Evolutionary conservation across 1,140 invertebrate species (phyloP), one percentile per base, ranked within the genome.

Genomic region (Trichoplusia ni): DNA sequence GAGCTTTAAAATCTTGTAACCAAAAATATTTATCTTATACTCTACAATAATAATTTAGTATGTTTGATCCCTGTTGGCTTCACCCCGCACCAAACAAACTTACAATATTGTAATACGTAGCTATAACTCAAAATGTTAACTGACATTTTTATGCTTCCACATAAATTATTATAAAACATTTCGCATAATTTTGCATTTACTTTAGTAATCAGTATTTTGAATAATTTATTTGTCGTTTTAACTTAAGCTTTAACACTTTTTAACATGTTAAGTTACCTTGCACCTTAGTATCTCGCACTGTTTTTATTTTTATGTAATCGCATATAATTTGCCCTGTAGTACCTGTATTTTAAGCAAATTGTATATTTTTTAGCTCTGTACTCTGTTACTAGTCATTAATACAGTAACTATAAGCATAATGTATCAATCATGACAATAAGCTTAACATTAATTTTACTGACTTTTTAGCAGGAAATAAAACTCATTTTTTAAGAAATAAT

Each of bases 401-500:
- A 49, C 18, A 53, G 14, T 63, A 37, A 25, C 18, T 44, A 19
- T 40, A 42, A 27, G 37, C 59, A 53, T 59, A 63, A 62, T 59
- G 58, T 47, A 47, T 40, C 47, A 53, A 27, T 62, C 59, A 68
- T 68, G 59, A 53, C 56, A 64, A 64, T 56, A 56, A 38, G 14
- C 16, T 49, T 49, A 33, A 49, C 25, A 49, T 49, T 49, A 49
- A 31, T 49, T 49, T 49, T 49, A 47, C 44, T 29, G 11, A 47
- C 44, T 27, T 25, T 29, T 47, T 16, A 19, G 31, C 29, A 33
- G n/a, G 47, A 85, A 87, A 87, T 84, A 85, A 89, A 87, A 89
- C 81, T 73, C 81, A 75, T 77, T 77, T 37, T 51, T 74, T 85
- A 88, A 87, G 85, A 90, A 90, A 88, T 88, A 90, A 88, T 88